Evolutionary conservation across 2,888 invertebrate genomes (phyloP), one percentile per base, ranked within the genome.

Genomic region (Drosophila fungiperda): DNA sequence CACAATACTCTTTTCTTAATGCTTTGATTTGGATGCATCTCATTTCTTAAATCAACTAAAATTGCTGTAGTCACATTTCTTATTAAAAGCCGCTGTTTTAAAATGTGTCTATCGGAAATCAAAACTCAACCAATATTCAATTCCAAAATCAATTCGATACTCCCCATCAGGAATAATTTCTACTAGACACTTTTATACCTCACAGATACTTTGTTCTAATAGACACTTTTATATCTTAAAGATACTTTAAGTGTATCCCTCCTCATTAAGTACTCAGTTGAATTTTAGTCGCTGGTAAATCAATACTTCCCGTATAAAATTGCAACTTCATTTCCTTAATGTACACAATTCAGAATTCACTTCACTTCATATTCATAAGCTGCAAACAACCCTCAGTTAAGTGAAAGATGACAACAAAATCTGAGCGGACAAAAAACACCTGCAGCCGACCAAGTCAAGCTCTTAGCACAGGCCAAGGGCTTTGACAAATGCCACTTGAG

Each of bases 401-500:
- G 52, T 12, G 12, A 36, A 45, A 45, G 35, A 70, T 50, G 64
- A 63, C 71, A 53, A 17, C 23, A 52, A 53, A 71, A 72, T 70
- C 71, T 45, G 52, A 35, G 29, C 48, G 20, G 63, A 32, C 38
- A 40, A 35, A 38, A 55, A 61, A 61, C 70, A 71, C 68, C 80
- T 73, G 73, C 57, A 40, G 45, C 48, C 7, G 54, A 15, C 35
- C 40, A 49, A 23, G 50, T 58, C 63, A 50, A 62, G 12, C 36
- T n/a, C 52, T 52, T 36, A 15, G 36, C 59, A 38, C 57, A 36
- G 26, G 57, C 29, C 45, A 42, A 42, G 33, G 32, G 53, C 23
- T 23, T 53, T 53, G 54, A 15, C 57, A 57, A 64, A 62, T 35
- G 64, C 35, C 70, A 75, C 65, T 75, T 86, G 74, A 83, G 63